A percentile compares a stretch with the other conserved stretches of the same genome.
Conservation (phyloP, 2,113 vertebrate species). For the Eulemur macaco region DNA sequence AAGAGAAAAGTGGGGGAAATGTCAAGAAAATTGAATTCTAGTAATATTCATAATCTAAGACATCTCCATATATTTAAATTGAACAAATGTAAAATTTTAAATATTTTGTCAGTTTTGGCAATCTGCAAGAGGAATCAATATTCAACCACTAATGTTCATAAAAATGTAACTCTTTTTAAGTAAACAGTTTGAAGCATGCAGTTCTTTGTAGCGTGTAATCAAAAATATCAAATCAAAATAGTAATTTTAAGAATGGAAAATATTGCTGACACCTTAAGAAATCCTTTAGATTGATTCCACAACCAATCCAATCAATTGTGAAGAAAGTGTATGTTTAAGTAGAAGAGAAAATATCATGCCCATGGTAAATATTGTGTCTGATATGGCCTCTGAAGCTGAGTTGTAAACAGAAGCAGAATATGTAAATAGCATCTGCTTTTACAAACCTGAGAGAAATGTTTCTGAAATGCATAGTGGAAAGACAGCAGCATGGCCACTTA, state of each 20-base stretch:
- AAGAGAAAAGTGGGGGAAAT: neutral
- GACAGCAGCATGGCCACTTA: neutral
- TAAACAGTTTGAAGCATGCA: neutral
- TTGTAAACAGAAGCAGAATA: constrained; percentile 5
- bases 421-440: constrained; percentile 10
- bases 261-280: neutral
- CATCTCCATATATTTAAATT: neutral
- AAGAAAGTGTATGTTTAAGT: neutral
- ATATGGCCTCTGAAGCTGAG: neutral
- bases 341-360: constrained; percentile 12
- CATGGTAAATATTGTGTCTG: neutral
- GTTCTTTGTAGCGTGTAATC: neutral
- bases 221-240: neutral
- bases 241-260: neutral
- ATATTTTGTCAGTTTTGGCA: neutral
- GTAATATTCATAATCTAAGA: neutral
- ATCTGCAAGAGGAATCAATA: neutral
- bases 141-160: neutral
- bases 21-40: neutral
- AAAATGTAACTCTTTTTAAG: neutral
- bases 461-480: neutral
- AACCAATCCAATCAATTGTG: constrained; percentile 13
- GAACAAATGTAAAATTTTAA: neutral
- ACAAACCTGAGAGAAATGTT: neutral
- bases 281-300: neutral